Conservation (phyloP, 2,797 vertebrate genomes). For the Fistularia tabacaria region DNA sequence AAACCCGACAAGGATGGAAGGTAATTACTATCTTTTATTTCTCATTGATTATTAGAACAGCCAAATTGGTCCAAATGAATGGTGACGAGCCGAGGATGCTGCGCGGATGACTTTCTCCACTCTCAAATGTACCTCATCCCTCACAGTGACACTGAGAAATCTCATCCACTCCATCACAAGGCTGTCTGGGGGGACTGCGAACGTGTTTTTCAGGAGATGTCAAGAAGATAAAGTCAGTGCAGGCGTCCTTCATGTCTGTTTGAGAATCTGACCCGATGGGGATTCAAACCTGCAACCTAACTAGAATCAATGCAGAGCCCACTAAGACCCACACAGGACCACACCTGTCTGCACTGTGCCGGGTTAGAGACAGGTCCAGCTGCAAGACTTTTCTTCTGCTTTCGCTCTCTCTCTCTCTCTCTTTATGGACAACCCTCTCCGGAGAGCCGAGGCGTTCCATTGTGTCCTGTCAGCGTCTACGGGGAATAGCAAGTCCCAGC, state of each 20-base stretch:
- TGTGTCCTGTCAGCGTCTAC: constrained; percentile 62
- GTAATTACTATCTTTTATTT: constrained; percentile 20
- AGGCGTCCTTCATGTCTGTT: too few species aligned
- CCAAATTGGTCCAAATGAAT: constrained; percentile 7
- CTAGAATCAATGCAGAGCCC: constrained; percentile 7
- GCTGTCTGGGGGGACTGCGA: too few species aligned
- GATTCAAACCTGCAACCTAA: constrained; percentile 16
- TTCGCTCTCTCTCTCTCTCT: constrained; percentile 1
- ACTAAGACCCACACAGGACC: constrained; percentile 18
- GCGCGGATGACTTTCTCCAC: not conserved
- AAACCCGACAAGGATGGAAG: constrained; percentile 23
- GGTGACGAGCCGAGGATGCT: constrained; percentile 2
- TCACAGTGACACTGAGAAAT: not conserved
- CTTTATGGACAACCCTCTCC: constrained; percentile 15
- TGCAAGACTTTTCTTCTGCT: constrained; percentile 27
- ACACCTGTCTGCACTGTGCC: constrained; percentile 39
- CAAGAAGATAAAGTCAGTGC: too few species aligned
- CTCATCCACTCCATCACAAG: too few species aligned
- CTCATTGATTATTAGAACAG: too few species aligned
- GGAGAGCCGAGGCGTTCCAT: constrained; percentile 30
- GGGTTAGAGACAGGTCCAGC: constrained; percentile 8
- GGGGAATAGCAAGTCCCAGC: constrained; percentile 42
- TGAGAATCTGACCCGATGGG: too few species aligned
- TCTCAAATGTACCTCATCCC: constrained; percentile 2
- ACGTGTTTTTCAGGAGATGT: too few species aligned